phyloP scores from a whole-genome alignment of 2,888 invertebrate genomes.

The Heteropelma amictum region DNA sequence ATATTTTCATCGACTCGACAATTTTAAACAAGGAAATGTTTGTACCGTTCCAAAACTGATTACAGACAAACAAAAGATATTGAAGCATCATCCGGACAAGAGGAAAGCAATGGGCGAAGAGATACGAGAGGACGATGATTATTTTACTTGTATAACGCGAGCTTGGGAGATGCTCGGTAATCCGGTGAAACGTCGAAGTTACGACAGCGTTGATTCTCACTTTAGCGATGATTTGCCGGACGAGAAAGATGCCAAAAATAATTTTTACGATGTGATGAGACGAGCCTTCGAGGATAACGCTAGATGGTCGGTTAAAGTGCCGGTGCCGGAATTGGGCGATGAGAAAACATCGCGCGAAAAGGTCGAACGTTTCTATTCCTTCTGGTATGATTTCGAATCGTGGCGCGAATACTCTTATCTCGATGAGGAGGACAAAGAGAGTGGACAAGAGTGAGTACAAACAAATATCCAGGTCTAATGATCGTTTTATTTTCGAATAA shows the following conservation, averaged over 20 bases:
- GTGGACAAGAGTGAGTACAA: conserved; percentile 87
- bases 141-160: conserved; percentile 99
- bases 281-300: conserved; percentile 88
- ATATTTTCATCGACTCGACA: too few species aligned
- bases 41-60: not conserved
- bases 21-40: not conserved
- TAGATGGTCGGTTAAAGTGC: conserved; percentile 93
- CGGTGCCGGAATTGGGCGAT: conserved; percentile 91
- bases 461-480: not conserved
- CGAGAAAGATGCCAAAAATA: conserved; percentile 86
- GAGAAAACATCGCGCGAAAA: conserved; percentile 88
- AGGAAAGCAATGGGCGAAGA: conserved; percentile 94
- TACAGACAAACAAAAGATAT: conserved; percentile 87
- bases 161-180: conserved; percentile 95
- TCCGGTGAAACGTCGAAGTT: conserved; percentile 89
- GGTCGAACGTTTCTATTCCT: conserved; percentile 96
- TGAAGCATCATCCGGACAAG: conserved; percentile 99
- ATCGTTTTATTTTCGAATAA: not conserved
- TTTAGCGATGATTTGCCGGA: conserved; percentile 94
- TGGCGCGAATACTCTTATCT: conserved; percentile 99
- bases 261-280: conserved; percentile 84
- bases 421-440: conserved; percentile 99
- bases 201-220: conserved; percentile 97
- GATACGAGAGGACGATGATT: conserved; percentile 94
- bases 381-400: conserved; percentile 99